A percentile compares a stretch with the other conserved stretches of the same genome.
phyloP scores from a whole-genome alignment of 2,113 vertebrate species.

The Heterochromis multidens region DNA sequence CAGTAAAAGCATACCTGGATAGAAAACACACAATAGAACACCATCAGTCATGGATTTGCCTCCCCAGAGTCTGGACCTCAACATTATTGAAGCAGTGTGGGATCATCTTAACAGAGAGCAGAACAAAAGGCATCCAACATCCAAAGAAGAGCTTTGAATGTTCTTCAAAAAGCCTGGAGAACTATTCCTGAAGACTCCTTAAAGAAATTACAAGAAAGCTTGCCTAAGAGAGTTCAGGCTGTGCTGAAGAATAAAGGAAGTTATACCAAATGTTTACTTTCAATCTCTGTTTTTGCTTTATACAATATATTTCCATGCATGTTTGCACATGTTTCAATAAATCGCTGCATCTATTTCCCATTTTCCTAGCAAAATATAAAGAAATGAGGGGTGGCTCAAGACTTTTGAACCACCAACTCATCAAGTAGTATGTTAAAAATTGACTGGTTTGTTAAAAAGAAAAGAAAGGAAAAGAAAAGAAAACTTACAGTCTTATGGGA shows the following conservation, averaged over 20 bases:
- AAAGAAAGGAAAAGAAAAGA: background rate
- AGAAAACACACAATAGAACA: background rate
- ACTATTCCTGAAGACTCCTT: background rate
- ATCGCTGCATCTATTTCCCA: background rate
- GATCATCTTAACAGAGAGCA: background rate
- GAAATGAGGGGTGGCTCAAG: background rate
- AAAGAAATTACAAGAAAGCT: background rate
- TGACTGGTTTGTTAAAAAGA: background rate
- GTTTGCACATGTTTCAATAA: background rate
- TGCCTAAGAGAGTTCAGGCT: background rate
- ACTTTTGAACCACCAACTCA: background rate
- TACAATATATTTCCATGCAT: background rate
- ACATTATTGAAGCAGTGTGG: background rate
- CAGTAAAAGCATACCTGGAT: background rate
- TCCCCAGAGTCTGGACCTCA: fast-evolving
- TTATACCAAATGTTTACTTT: background rate
- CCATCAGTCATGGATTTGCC: background rate
- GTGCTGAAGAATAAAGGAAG: background rate
- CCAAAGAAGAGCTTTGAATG: background rate
- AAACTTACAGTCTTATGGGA: too few species aligned
- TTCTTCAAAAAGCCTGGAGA: background rate
- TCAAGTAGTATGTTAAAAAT: background rate
- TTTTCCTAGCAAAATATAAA: background rate
- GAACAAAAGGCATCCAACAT: background rate
- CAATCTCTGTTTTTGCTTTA: background rate